Conservation (phyloP, 2,888 invertebrate species). For the Zhuqinia jingwanae region DNA sequence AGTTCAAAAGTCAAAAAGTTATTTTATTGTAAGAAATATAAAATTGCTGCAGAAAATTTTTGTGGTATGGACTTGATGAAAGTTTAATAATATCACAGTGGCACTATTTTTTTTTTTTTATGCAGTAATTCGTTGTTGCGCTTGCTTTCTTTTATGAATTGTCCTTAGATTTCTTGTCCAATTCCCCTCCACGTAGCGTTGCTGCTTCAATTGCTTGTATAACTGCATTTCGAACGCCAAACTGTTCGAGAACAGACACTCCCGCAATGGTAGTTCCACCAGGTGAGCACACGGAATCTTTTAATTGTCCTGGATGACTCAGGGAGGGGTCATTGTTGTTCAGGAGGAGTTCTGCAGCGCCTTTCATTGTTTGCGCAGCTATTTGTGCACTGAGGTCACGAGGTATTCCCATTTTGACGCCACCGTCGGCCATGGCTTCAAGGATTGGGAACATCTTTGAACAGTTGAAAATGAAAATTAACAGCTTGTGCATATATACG, state of each 20-base stretch:
- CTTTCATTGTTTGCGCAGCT: slow-evolving; percentile 92
- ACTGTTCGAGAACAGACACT: slow-evolving; percentile 89
- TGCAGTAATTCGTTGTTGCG: neutral
- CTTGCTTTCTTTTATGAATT: neutral
- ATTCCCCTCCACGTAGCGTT: slow-evolving; percentile 81
- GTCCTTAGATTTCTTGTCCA: slow-evolving; percentile 67
- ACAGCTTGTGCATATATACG: neutral
- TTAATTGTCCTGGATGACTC: slow-evolving; percentile 87
- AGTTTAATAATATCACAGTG: slow-evolving; percentile 2
- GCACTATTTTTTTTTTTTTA: neutral
- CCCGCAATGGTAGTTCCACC: slow-evolving; percentile 95
- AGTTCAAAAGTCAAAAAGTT: no score
- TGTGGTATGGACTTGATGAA: no score
- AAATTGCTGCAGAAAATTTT: no score
- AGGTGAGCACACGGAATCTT: slow-evolving; percentile 90
- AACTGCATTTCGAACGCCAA: slow-evolving; percentile 87
- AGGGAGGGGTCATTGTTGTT: slow-evolving; percentile 84
- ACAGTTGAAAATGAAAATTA: neutral
- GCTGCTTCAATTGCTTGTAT: slow-evolving; percentile 92
- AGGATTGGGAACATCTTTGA: slow-evolving; percentile 94
- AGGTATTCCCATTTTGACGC: slow-evolving; percentile 94
- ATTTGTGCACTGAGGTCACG: slow-evolving; percentile 89
- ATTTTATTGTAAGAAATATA: no score
- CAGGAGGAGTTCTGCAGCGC: slow-evolving; percentile 90
- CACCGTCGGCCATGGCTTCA: slow-evolving; percentile 96